A percentile compares a stretch with the other conserved stretches of the same genome.
Evolutionary conservation across 2,888 invertebrate genomes (phyloP).

Genomic region (Arenicola marina): DNA sequence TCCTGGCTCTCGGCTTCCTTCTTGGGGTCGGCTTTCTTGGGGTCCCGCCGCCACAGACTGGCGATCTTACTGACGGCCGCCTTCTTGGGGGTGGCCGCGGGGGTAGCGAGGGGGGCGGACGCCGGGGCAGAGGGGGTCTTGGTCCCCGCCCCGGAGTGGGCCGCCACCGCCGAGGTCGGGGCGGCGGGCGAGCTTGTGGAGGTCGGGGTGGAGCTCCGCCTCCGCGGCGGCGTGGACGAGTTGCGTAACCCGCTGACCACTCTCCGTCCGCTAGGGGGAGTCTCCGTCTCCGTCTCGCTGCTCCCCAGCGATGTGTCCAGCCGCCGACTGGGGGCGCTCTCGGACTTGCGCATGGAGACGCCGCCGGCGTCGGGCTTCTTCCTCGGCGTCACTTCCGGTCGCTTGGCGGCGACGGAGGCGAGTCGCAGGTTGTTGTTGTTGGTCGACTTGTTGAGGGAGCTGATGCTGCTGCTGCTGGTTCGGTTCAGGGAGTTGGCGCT

Average conservation of each 20-base stretch:
- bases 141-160: neutral
- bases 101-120: neutral
- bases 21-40: neutral
- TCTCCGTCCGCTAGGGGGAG: neutral
- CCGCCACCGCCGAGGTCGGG: too few relatives aligned
- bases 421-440: conserved; percentile 40
- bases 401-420: too few relatives aligned
- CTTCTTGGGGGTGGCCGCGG: conserved; percentile 32
- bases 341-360: conserved; percentile 11
- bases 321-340: conserved; percentile 3
- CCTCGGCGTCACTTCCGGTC: conserved; percentile 48
- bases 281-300: neutral
- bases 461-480: conserved; percentile 40
- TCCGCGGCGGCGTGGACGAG: neutral
- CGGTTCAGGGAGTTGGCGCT: conserved; percentile 28
- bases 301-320: conserved; percentile 3
- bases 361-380: conserved; percentile 56
- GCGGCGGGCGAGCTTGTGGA: neutral
- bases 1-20: conserved; percentile 2
- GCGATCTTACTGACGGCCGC: conserved; percentile 74
- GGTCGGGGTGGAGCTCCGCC: neutral
- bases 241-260: neutral
- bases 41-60: conserved; percentile 78
- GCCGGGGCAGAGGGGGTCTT: neutral
- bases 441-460: conserved; percentile 37